Conservation (phyloP, 2,113 vertebrate genomes). For the Perccottus glenii region DNA sequence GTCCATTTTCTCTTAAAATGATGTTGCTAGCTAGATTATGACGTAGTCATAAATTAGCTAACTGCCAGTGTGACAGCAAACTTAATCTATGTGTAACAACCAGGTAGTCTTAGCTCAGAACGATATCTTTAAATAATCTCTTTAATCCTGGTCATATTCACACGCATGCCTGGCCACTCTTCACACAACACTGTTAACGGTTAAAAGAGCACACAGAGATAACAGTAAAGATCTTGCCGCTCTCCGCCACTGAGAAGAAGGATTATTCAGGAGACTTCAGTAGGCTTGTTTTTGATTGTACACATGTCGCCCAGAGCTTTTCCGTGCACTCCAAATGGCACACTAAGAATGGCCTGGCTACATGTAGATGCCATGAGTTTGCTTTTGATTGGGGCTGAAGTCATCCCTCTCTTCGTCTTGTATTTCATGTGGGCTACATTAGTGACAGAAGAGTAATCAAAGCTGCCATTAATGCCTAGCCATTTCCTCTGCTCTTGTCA, state of each 20-base stretch:
- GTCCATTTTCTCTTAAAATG: too few relatives aligned
- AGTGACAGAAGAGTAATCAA: constrained; percentile 77
- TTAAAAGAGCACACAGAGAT: constrained; percentile 14
- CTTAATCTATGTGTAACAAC: too few relatives aligned
- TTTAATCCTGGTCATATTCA: neutral
- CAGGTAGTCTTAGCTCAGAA: too few relatives aligned
- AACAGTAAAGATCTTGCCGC: constrained; percentile 29
- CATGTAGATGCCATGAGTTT: constrained; percentile 57
- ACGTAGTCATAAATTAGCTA: too few relatives aligned
- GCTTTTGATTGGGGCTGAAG: constrained; percentile 51
- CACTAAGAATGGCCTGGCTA: constrained; percentile 20
- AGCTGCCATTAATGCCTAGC: constrained; percentile 68
- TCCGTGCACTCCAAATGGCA: constrained; percentile 42
- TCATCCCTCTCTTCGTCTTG: constrained; percentile 58
- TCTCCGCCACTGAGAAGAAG: constrained; percentile 14
- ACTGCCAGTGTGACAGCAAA: too few relatives aligned
- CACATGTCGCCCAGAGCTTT: neutral
- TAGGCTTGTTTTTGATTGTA: constrained; percentile 4
- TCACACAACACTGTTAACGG: neutral
- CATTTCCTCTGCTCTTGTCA: constrained; percentile 71
- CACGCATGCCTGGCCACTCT: neutral
- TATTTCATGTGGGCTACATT: constrained; percentile 75
- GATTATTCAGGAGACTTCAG: constrained; percentile 7
- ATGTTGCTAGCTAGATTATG: too few relatives aligned
- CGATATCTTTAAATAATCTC: neutral